These are phyloP conservation scores for Platyrinchus mystaceus DNA, from an alignment of 2,797 vertebrate genomes.

Conservation along the genomic window DNA sequence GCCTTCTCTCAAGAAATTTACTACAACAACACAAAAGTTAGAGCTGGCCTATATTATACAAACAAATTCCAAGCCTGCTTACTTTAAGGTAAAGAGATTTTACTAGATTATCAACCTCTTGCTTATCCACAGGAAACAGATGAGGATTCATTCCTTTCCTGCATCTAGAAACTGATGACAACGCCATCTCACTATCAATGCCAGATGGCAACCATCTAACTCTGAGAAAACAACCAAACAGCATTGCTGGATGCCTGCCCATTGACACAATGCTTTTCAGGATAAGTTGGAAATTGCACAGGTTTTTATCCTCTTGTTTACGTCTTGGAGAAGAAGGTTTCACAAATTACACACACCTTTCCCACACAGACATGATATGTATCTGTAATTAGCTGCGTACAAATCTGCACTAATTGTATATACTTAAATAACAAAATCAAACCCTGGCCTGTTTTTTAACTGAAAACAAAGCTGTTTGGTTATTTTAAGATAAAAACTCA, in stretches of 20 bases:
- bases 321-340: not conserved
- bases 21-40: conserved; percentile 41
- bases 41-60: conserved; percentile 31
- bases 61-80: conserved; percentile 70
- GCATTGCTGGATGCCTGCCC: conserved; percentile 88
- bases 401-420: not conserved
- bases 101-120: conserved; percentile 82
- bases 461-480: not conserved
- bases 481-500: not conserved
- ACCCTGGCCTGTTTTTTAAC: not conserved
- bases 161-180: conserved; percentile 96
- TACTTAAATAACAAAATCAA: not conserved
- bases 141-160: conserved; percentile 94
- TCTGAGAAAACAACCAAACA: conserved; percentile 91
- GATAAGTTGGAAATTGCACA: conserved; percentile 80
- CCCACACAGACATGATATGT: not conserved
- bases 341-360: not conserved
- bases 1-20: not conserved
- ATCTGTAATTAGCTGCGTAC: not conserved
- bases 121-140: conserved; percentile 99
- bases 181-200: conserved; percentile 88
- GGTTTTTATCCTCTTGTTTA: conserved; percentile 72
- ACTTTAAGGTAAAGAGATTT: conserved; percentile 82
- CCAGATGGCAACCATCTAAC: conserved; percentile 87
- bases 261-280: conserved; percentile 79